phyloP scores from a whole-genome alignment of 1,140 invertebrate species.

The Anastrepha ludens region DNA sequence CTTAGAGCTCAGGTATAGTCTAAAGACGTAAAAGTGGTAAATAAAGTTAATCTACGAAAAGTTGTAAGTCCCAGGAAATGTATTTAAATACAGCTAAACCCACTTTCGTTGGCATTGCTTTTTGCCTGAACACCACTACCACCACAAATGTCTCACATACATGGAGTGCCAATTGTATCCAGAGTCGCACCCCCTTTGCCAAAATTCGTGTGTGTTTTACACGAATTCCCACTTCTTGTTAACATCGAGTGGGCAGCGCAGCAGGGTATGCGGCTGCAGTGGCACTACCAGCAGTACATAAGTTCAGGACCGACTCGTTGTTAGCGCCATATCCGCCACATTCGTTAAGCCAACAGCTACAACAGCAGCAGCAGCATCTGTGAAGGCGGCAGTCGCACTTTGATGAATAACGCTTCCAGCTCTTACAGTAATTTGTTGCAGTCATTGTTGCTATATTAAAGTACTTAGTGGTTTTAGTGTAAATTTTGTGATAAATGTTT shows the following conservation, averaged over 20 bases:
- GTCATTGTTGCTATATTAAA: conserved; percentile 5
- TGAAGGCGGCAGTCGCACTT: neutral
- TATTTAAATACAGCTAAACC: too few relatives aligned
- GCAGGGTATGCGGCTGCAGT: neutral
- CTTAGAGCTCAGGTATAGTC: too few relatives aligned
- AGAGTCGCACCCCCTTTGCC: neutral
- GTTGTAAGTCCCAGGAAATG: too few relatives aligned
- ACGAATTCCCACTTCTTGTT: neutral
- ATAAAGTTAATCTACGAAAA: too few relatives aligned
- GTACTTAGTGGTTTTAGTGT: conserved; percentile 7
- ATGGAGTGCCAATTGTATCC: neutral
- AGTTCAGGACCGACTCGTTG: conserved; percentile 14
- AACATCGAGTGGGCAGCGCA: conserved; percentile 12
- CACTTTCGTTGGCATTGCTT: too few relatives aligned
- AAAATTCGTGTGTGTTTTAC: neutral
- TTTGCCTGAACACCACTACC: neutral
- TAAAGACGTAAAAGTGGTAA: too few relatives aligned
- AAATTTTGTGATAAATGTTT: neutral
- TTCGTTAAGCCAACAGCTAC: conserved; percentile 37
- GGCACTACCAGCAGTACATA: conserved; percentile 20
- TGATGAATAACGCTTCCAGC: neutral
- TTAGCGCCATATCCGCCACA: conserved; percentile 31
- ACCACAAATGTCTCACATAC: neutral
- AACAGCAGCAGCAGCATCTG: neutral
- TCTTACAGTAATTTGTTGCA: neutral